These are phyloP conservation scores for Syritta pipiens DNA, from an alignment of 2,888 invertebrate genomes.

Conservation along the genomic window DNA sequence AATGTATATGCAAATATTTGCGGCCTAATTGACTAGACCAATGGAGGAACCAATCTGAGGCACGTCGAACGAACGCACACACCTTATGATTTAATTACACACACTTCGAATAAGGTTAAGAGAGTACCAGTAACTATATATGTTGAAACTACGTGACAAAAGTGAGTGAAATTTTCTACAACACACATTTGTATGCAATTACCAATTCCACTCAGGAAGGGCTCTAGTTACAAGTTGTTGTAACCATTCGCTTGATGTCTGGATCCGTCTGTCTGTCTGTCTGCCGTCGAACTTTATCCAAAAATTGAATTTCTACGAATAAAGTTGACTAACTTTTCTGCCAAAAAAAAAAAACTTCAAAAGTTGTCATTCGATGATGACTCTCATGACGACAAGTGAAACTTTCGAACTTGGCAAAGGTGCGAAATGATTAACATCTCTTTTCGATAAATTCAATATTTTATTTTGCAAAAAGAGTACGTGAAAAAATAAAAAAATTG, in stretches of 20 bases:
- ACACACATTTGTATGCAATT: constrained; percentile 12
- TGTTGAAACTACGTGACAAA: constrained; percentile 27
- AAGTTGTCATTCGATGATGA: constrained; percentile 12
- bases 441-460: constrained; percentile 17
- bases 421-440: constrained; percentile 31
- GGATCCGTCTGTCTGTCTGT: background rate
- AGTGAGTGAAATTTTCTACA: constrained; percentile 32
- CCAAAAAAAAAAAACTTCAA: too few relatives aligned
- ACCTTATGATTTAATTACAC: constrained; percentile 49
- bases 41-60: constrained; percentile 9
- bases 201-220: constrained; percentile 55
- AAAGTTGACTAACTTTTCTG: too few relatives aligned
- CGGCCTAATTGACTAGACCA: constrained; percentile 21
- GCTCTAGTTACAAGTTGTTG: constrained; percentile 52
- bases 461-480: constrained; percentile 13
- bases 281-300: constrained; percentile 2
- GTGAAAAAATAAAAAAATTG: constrained; percentile 24
- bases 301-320: constrained; percentile 49
- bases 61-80: constrained; percentile 45
- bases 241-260: constrained; percentile 42
- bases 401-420: constrained; percentile 56
- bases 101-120: constrained; percentile 42
- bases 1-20: background rate
- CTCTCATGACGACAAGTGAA: constrained; percentile 55
- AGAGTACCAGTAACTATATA: constrained; percentile 1